These are phyloP conservation scores for Arbacia lixula DNA, from an alignment of 53 echinoderm and acorn worm species.

Conservation along the genomic window DNA sequence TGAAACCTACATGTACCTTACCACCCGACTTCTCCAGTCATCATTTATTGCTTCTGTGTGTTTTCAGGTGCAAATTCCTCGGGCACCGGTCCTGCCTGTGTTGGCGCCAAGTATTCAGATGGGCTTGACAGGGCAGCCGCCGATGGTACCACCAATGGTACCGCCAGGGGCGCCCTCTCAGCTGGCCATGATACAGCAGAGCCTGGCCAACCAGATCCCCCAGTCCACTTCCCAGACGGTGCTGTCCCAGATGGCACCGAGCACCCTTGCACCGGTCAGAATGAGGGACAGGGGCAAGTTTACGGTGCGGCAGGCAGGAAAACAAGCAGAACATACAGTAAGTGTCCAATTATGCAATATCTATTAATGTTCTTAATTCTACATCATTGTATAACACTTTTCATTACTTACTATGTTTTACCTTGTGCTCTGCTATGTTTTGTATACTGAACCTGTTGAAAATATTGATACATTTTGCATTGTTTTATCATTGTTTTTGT, in stretches of 20 bases:
- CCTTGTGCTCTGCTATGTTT: no score
- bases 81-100: constrained; percentile 35
- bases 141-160: constrained; percentile 29
- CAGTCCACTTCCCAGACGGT: constrained; percentile 32
- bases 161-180: constrained; percentile 40
- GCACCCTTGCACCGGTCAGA: constrained; percentile 17
- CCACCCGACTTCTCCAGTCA: no score
- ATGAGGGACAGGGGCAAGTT: constrained; percentile 35
- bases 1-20: no score
- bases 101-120: constrained; percentile 38
- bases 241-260: constrained; percentile 24
- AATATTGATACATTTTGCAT: no score
- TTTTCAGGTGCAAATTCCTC: constrained; percentile 35
- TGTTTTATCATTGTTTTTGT: no score
- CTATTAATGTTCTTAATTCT: no score
- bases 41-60: no score
- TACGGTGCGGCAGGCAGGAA: neutral
- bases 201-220: constrained; percentile 28
- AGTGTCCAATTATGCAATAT: no score
- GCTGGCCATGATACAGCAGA: constrained; percentile 50
- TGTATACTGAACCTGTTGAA: no score
- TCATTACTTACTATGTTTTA: no score
- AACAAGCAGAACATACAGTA: constrained; percentile 33
- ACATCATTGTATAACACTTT: no score
- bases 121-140: constrained; percentile 24